These are phyloP conservation scores for Oostethus manadensis DNA, from an alignment of 2,113 vertebrate species.

Conservation along the genomic window DNA sequence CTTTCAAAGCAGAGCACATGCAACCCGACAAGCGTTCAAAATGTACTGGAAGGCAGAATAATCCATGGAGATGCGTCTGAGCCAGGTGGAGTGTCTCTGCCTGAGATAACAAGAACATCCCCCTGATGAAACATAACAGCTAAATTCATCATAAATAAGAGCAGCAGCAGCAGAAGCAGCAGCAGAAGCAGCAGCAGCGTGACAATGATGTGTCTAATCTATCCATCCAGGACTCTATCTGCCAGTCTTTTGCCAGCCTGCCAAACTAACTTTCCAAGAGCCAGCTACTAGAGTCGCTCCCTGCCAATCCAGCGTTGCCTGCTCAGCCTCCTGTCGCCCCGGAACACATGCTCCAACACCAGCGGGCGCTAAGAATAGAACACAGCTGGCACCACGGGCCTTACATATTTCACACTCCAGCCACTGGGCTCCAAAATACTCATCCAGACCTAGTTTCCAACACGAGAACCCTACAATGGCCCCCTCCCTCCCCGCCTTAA, in stretches of 20 bases:
- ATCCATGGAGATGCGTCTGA: slow-evolving; percentile 10
- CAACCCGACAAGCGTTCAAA: slow-evolving; percentile 7
- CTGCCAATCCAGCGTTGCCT: slow-evolving; percentile 46
- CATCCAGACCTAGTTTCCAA: slow-evolving; percentile 50
- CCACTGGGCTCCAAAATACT: slow-evolving; percentile 60
- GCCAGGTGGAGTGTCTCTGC: slow-evolving; percentile 15
- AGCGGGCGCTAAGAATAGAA: slow-evolving; percentile 70
- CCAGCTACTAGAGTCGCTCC: slow-evolving; percentile 29
- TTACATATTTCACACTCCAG: slow-evolving; percentile 72
- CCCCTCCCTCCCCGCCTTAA: slow-evolving; percentile 12
- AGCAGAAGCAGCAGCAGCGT: slow-evolving; percentile 1
- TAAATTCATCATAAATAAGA: slow-evolving; percentile 9
- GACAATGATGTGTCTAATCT: slow-evolving; percentile 12
- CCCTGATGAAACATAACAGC: slow-evolving; percentile 7
- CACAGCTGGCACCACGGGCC: slow-evolving; percentile 72
- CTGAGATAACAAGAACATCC: slow-evolving; percentile 8
- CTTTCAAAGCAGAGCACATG: background rate
- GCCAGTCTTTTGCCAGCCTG: background rate
- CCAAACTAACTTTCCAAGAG: slow-evolving; percentile 32
- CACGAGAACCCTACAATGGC: slow-evolving; percentile 45
- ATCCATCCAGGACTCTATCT: slow-evolving; percentile 11
- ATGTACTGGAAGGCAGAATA: slow-evolving; percentile 6
- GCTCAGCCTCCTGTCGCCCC: slow-evolving; percentile 56
- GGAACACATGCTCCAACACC: slow-evolving; percentile 55
- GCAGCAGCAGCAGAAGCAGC: background rate